A percentile compares a stretch with the other conserved stretches of the same genome.
Conservation (phyloP, 2,113 vertebrate species). For the Gulo gulo region DNA sequence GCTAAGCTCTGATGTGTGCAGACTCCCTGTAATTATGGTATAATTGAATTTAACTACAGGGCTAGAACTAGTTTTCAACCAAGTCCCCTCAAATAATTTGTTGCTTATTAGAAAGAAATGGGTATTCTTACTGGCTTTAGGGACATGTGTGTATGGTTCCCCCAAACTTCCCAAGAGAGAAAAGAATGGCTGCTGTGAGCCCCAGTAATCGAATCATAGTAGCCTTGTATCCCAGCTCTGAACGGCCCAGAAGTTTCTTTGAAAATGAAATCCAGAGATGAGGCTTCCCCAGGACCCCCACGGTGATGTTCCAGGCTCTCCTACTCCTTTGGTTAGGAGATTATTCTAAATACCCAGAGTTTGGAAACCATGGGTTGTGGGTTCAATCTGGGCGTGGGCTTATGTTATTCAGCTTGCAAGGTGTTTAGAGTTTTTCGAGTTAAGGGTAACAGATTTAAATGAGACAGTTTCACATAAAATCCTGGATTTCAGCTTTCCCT, state of each 20-base stretch:
- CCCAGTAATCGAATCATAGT: not conserved
- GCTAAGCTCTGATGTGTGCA: constrained; percentile 67
- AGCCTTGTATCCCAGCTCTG: not conserved
- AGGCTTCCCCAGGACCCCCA: not conserved
- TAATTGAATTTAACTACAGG: constrained; percentile 76
- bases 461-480: not conserved
- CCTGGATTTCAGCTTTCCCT: not conserved
- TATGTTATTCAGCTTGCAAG: not conserved
- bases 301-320: not conserved
- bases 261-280: not conserved
- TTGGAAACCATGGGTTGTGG: not conserved
- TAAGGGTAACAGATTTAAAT: not conserved
- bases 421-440: not conserved
- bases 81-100: constrained; percentile 73
- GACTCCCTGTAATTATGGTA: constrained; percentile 74
- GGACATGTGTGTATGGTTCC: not conserved
- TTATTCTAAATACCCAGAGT: not conserved
- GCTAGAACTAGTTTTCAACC: constrained; percentile 64
- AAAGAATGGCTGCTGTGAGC: not conserved
- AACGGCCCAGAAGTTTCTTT: not conserved
- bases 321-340: not conserved
- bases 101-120: constrained; percentile 57
- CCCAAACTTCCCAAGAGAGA: not conserved
- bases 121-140: not conserved
- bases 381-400: not conserved